Evolutionary conservation across 2,888 invertebrate genomes (phyloP), one percentile per base, ranked within the genome.

Genomic region (Parasteatoda lunata): DNA sequence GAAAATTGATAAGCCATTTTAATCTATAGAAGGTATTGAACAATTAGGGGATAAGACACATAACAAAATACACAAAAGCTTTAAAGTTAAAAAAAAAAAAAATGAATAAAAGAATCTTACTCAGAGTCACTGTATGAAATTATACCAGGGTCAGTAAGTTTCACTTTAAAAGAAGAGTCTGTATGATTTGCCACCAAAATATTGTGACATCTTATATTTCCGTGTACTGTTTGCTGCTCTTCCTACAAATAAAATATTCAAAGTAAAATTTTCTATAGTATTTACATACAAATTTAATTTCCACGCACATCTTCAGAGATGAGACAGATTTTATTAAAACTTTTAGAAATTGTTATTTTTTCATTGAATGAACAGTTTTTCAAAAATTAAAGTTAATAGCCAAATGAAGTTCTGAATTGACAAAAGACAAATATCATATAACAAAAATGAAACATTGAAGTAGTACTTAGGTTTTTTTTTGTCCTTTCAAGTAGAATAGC

Each of bases 111-210:
- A 30, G 52, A 7, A 45, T 65, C 73, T 72, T 80, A 85, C 85
- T 90, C 89, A 9, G 68, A 92, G 48, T 93, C 92, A 52, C 93
- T 93, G 91, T 95, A 94, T 5, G 93, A 93, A 49, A 94, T 93
- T 84, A 97, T 93, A 89, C 97, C 96, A 6, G 97, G 96, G 91
- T 97, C 97, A 65, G 95, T 94, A 73, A 97, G 93, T 93, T 97
- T 97, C 51, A 97, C 96, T 83, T 94, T 93, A 90, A 97, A 95
- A 54, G 93, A 92, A 90, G 93, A 94, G 9, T 94, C 94, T 89
- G 95, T 94, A 90, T 95, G 95, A 71, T 94, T 93, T 78, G 95
- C 94, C n/a, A 98, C 95, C 90, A 96, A 93, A 88, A 98, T 92
- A 91, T 97, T 95, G 64, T 95, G 93, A 91, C 97, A 97, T 79